Base-by-base conservation (phyloP, 1,140 invertebrate species). In the Lepidostoma basale region DNA sequence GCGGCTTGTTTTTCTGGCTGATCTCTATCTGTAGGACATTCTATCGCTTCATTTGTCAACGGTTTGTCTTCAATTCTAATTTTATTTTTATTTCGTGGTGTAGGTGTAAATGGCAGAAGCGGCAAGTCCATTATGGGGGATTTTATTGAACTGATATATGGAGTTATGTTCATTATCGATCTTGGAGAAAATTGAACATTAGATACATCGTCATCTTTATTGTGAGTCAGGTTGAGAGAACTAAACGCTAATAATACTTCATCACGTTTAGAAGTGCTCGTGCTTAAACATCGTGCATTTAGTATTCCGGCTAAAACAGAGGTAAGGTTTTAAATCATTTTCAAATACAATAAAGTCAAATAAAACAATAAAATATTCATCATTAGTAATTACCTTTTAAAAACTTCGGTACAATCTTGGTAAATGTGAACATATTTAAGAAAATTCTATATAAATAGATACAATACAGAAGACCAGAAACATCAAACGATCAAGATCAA, bases 1-100 rank as follows among this genome's bases (percentile, higher is more conserved):
- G 84, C 85, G 0, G 92, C 92, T 75, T 89, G 85, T 75, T 90
- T 92, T 52, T 83, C 81, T 28, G 78, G 78, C 14, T 39, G 28
- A 45, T 77, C 70, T 8, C 72, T 66, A 4, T 76, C 59, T 1
- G 79, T 68, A 6, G 82, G 82, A 40, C 70, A 72, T 54, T 72
- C 70, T 12, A 72, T 12, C 36, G 44, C 16, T 16, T 62, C 54
- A 26, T 69, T 49, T 30, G 23, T 52, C 14, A 33, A 40, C 14
- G 70, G 66, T 22, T 36, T 42, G 45, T 72, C 67, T 23, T 69
- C 26, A 28, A 68, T 62, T 10, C 67, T 39, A 16, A 67, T 69
- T 16, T 49, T 66, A 56, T 54, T 67, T 8, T 26, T 68, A 1
- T 42, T 52, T n/a, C 54, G 62, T 4, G 58, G 18, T 10, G 45